These are phyloP conservation scores for Toxostoma redivivum DNA, from an alignment of 2,113 vertebrate species.

Conservation along the genomic window DNA sequence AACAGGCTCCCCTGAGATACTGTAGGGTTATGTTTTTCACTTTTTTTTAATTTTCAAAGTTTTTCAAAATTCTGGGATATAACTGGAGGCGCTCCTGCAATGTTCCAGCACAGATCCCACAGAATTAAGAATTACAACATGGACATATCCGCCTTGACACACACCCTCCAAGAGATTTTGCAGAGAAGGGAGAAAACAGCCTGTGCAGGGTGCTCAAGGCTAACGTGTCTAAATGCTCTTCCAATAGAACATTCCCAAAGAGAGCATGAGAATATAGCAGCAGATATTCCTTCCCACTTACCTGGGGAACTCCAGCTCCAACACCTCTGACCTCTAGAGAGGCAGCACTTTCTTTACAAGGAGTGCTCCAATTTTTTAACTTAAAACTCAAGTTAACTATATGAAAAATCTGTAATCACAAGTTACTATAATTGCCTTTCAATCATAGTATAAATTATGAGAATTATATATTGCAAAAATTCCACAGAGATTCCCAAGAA, in stretches of 20 bases:
- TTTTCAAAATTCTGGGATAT: background rate
- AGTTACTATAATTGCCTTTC: background rate
- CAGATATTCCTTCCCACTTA: accelerated
- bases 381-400: background rate
- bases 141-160: background rate
- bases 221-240: accelerated
- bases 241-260: background rate
- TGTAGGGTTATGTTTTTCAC: background rate
- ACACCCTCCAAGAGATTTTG: accelerated
- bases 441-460: background rate
- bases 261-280: background rate
- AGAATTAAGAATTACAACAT: background rate
- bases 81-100: accelerated
- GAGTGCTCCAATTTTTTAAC: background rate
- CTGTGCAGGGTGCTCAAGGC: background rate
- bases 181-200: background rate
- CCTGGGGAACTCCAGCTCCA: background rate
- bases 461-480: background rate
- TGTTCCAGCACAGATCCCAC: background rate
- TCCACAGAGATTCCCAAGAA: background rate
- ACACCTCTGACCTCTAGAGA: background rate
- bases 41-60: background rate
- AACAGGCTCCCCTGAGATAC: background rate
- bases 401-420: background rate
- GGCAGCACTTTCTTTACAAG: background rate